Percentiles rank a stretch among this genome's conserved stretches.
Evolutionary conservation across 1,140 invertebrate genomes (phyloP).

Genomic region (Drosophila arawakana): DNA sequence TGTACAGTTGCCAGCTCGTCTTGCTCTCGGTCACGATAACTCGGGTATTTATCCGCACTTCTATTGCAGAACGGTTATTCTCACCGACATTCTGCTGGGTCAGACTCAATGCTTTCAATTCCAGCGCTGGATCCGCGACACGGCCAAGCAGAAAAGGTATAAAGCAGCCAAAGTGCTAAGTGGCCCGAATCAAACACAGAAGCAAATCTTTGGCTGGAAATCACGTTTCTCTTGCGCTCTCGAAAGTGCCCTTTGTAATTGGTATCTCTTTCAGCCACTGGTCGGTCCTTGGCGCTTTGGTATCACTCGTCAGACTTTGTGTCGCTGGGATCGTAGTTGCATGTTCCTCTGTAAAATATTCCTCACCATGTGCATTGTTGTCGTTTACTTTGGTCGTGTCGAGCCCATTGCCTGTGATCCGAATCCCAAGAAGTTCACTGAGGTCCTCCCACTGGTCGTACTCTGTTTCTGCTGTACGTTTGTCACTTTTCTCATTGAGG

Average conservation of each 20-base stretch:
- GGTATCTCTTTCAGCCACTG: constrained; percentile 51
- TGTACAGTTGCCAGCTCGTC: constrained; percentile 16
- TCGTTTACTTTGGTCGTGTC: constrained; percentile 33
- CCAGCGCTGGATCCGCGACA: constrained; percentile 22
- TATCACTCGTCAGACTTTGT: neutral
- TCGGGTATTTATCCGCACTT: constrained; percentile 47
- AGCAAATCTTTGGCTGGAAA: constrained; percentile 9
- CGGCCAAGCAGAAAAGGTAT: neutral
- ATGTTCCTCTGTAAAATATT: constrained; percentile 34
- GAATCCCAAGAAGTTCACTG: constrained; percentile 43
- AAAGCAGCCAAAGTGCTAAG: neutral
- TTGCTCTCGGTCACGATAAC: constrained; percentile 37
- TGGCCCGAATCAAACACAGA: neutral
- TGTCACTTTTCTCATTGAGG: constrained; percentile 5
- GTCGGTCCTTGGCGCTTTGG: constrained; percentile 49
- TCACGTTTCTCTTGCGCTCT: constrained; percentile 30
- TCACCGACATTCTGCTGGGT: constrained; percentile 22
- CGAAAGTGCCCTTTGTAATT: constrained; percentile 37
- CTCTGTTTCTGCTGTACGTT: constrained; percentile 30
- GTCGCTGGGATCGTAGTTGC: constrained; percentile 41
- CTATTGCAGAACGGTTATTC: constrained; percentile 34
- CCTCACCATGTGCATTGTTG: constrained; percentile 23
- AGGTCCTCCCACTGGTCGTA: constrained; percentile 11
- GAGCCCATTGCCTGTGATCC: constrained; percentile 46
- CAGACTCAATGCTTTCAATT: constrained; percentile 33